These are phyloP conservation scores for Ctenoplectra terminalis DNA, from an alignment of 1,140 invertebrate species.

Conservation along the genomic window DNA sequence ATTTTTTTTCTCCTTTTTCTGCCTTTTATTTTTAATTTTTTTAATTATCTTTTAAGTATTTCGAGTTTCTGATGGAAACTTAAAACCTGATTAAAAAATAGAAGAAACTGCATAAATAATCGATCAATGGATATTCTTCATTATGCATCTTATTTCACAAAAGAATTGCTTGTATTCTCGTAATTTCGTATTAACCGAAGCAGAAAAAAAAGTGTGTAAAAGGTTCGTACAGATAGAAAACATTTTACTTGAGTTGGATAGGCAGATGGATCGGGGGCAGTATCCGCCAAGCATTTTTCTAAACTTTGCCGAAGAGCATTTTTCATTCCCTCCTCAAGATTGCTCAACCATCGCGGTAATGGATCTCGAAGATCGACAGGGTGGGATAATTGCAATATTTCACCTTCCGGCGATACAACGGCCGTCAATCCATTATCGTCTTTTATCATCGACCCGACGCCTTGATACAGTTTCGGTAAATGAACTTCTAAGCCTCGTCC, in stretches of 20 bases:
- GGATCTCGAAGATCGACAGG: constrained; percentile 85
- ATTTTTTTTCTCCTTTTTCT: neutral
- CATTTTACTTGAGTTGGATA: constrained; percentile 78
- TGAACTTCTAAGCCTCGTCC: constrained; percentile 95
- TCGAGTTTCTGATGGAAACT: too few species aligned
- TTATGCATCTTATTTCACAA: too few species aligned
- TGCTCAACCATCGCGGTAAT: constrained; percentile 75
- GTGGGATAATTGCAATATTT: constrained; percentile 90
- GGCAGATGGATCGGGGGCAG: constrained; percentile 71
- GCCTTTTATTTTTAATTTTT: neutral
- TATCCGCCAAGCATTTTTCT: constrained; percentile 76
- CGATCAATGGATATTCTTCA: too few species aligned
- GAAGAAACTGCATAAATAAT: too few species aligned
- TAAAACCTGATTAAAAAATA: too few species aligned
- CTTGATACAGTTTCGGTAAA: constrained; percentile 97
- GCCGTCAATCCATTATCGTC: constrained; percentile 87
- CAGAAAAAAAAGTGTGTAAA: neutral
- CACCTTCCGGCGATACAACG: constrained; percentile 90
- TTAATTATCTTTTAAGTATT: neutral
- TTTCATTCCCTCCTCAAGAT: constrained; percentile 77
- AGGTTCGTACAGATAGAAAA: neutral
- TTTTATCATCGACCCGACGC: constrained; percentile 91
- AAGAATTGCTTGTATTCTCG: too few species aligned
- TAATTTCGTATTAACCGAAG: neutral
- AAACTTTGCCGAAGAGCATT: constrained; percentile 72